Percentiles rank a stretch among this genome's conserved stretches.
phyloP scores from a whole-genome alignment of 2,888 invertebrate genomes.

The Pollenia labialis region DNA sequence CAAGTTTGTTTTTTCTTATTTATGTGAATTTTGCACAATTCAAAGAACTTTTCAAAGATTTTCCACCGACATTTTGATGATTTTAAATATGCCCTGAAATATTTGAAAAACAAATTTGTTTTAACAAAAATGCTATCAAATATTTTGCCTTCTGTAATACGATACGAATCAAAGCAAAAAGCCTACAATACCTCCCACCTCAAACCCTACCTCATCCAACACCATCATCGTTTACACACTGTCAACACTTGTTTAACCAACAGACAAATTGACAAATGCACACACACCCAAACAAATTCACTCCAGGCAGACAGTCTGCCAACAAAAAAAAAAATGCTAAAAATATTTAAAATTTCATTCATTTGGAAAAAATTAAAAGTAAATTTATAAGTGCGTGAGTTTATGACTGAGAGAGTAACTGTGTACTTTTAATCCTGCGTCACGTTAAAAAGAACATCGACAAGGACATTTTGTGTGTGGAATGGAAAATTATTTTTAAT shows the following conservation, averaged over 20 bases:
- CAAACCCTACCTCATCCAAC: neutral
- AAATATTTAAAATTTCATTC: slow-evolving; percentile 56
- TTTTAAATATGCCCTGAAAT: neutral
- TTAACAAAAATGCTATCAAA: slow-evolving; percentile 15
- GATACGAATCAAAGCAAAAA: slow-evolving; percentile 44
- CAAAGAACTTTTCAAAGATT: too few species aligned
- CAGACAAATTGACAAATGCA: slow-evolving; percentile 52
- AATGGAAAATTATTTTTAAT: slow-evolving; percentile 42
- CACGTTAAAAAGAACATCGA: slow-evolving; percentile 42
- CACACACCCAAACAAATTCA: neutral
- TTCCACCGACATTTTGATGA: too few species aligned
- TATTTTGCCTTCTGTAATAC: slow-evolving; percentile 23
- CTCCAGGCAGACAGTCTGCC: neutral
- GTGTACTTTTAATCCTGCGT: slow-evolving; percentile 47
- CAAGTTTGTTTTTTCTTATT: too few species aligned
- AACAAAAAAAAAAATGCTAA: slow-evolving; percentile 23
- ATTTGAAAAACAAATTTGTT: slow-evolving; percentile 1
- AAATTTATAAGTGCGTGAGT: slow-evolving; percentile 43
- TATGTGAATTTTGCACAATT: too few species aligned
- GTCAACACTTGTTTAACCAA: slow-evolving; percentile 58
- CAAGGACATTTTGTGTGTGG: neutral
- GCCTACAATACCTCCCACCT: neutral
- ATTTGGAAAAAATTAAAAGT: slow-evolving; percentile 69
- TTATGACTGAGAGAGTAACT: neutral
- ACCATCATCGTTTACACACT: neutral